phyloP scores from a whole-genome alignment of 2,888 invertebrate species.

The Mechanitis mazaeus region DNA sequence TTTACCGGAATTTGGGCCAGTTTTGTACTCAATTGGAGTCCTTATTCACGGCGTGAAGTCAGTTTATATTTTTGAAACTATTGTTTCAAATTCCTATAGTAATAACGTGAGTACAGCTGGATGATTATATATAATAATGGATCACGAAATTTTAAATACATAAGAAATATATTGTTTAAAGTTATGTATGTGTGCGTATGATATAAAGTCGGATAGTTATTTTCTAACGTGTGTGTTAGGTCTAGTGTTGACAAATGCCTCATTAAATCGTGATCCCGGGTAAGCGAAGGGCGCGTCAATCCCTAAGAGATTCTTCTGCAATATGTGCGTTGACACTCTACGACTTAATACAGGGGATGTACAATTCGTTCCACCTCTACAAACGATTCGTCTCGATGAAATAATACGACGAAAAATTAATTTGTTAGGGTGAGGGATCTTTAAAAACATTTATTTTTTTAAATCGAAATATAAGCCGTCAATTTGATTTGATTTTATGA shows the following conservation, averaged over 20 bases:
- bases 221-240: constrained; percentile 16
- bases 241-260: constrained; percentile 52
- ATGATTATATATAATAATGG: too few species aligned
- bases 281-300: constrained; percentile 39
- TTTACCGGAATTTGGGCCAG: too few species aligned
- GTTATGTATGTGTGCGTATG: too few species aligned
- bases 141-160: too few species aligned
- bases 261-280: constrained; percentile 58
- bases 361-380: constrained; percentile 64
- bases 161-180: too few species aligned
- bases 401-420: constrained; percentile 57
- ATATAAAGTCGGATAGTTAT: too few species aligned
- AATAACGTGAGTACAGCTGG: too few species aligned
- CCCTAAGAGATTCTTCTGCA: constrained; percentile 46
- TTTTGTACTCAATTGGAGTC: too few species aligned
- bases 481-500: constrained; percentile 7
- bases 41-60: too few species aligned
- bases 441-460: constrained; percentile 11
- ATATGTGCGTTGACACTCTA: constrained; percentile 59
- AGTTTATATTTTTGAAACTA: too few species aligned
- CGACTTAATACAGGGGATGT: constrained; percentile 62
- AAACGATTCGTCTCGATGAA: constrained; percentile 47
- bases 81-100: too few species aligned
- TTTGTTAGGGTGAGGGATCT: constrained; percentile 46
- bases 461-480: constrained; percentile 7